A percentile compares a stretch with the other conserved stretches of the same genome.
Conservation (phyloP, 1,140 invertebrate genomes). For the Leguminivora glycinivorella region DNA sequence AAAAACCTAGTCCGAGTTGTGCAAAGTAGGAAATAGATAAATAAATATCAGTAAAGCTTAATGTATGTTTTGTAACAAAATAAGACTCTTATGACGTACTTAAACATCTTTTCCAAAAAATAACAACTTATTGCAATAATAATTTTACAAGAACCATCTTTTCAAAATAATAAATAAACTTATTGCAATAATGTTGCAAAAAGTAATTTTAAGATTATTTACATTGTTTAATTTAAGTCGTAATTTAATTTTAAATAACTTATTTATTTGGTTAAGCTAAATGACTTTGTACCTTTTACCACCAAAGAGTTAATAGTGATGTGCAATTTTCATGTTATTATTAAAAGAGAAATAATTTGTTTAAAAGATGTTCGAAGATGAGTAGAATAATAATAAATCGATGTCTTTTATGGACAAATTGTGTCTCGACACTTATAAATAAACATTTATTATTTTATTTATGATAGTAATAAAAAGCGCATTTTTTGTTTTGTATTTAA, state of each 20-base stretch:
- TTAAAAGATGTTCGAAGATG: background rate
- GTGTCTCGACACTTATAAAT: constrained; percentile 14
- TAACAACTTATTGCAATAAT: constrained; percentile 23
- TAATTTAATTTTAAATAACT: constrained; percentile 35
- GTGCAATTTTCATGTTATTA: constrained; percentile 45
- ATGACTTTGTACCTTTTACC: constrained; percentile 33
- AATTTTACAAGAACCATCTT: constrained; percentile 2
- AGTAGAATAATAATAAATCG: background rate
- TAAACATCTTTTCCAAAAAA: constrained; percentile 8
- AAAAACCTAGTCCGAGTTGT: constrained; percentile 64
- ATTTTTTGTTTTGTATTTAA: constrained; percentile 36
- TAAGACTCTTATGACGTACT: constrained; percentile 6
- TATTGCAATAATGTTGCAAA: constrained; percentile 25
- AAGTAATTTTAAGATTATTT: constrained; percentile 11
- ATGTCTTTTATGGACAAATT: background rate
- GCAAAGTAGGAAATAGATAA: constrained; percentile 51
- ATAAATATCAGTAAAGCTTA: constrained; percentile 39
- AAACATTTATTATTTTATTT: constrained; percentile 13
- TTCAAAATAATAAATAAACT: constrained; percentile 32
- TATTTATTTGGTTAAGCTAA: constrained; percentile 38
- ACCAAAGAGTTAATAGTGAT: constrained; percentile 45
- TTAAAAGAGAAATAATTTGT: constrained; percentile 24
- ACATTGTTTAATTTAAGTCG: constrained; percentile 29
- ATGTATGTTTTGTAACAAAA: constrained; percentile 13
- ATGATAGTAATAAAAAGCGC: constrained; percentile 1